These are phyloP conservation scores for Podabrus alpinus DNA, from an alignment of 2,888 invertebrate species.

Conservation along the genomic window DNA sequence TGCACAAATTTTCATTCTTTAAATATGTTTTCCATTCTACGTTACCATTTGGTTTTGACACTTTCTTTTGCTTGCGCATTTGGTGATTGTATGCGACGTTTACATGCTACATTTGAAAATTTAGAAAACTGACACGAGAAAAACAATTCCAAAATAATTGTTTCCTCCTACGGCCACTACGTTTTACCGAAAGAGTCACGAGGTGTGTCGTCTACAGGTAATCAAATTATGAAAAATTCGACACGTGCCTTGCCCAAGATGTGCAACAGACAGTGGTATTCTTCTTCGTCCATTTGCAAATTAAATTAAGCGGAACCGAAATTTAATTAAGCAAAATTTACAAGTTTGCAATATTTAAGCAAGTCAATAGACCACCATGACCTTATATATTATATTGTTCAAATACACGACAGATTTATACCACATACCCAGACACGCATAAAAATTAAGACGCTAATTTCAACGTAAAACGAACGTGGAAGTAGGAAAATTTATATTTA, in stretches of 20 bases:
- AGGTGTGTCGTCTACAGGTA: neutral
- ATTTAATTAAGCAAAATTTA: neutral
- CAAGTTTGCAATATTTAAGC: neutral
- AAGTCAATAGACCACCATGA: neutral
- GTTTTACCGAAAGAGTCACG: neutral
- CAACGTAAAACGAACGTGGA: neutral
- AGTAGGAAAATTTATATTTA: neutral
- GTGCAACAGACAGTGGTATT: neutral
- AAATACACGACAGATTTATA: neutral
- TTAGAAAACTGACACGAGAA: neutral
- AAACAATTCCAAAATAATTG: neutral
- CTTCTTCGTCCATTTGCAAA: neutral
- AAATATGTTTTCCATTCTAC: neutral
- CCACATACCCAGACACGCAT: neutral
- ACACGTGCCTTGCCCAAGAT: neutral
- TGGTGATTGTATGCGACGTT: neutral
- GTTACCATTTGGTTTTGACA: conserved; percentile 7
- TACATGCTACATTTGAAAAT: conserved; percentile 30
- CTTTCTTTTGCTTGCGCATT: conserved; percentile 20
- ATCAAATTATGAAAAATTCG: neutral
- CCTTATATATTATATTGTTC: neutral
- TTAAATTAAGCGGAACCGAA: neutral
- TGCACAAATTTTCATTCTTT: conserved; percentile 10
- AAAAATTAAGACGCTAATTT: neutral
- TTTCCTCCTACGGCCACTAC: neutral